A percentile compares a stretch with the other conserved stretches of the same genome.
Evolutionary conservation across 2,888 invertebrate genomes (phyloP).

Genomic region (Zygogramma bicolorata): DNA sequence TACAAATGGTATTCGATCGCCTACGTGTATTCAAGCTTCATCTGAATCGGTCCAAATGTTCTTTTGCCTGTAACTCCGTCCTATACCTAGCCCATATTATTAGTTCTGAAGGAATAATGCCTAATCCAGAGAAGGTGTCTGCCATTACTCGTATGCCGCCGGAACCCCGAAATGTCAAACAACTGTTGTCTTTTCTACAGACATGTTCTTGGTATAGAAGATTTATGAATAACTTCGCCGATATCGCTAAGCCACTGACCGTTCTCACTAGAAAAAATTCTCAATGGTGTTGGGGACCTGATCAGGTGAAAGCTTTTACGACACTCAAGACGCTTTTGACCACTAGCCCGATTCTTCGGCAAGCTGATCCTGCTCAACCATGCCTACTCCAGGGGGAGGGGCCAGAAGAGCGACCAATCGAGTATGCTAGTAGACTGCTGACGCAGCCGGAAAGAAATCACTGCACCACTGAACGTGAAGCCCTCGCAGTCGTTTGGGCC

Average conservation of each 20-base stretch:
- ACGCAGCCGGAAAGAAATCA: slow-evolving; percentile 48
- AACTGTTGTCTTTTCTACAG: slow-evolving; percentile 34
- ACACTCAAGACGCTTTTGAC: slow-evolving; percentile 38
- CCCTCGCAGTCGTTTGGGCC: slow-evolving; percentile 53
- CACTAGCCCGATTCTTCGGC: slow-evolving; percentile 43
- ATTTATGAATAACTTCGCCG: slow-evolving; percentile 1
- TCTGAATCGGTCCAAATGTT: slow-evolving; percentile 46
- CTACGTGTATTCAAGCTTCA: slow-evolving; percentile 37
- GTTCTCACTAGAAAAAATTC: background rate
- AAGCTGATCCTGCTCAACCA: slow-evolving; percentile 34
- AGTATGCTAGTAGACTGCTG: slow-evolving; percentile 52
- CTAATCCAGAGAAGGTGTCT: slow-evolving; percentile 34
- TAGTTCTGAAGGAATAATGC: too few species aligned
- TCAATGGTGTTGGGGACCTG: slow-evolving; percentile 23
- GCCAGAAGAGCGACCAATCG: slow-evolving; percentile 19
- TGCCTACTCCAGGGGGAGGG: slow-evolving; percentile 47
- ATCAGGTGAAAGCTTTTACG: slow-evolving; percentile 31
- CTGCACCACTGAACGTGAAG: slow-evolving; percentile 44
- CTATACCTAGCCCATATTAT: too few species aligned
- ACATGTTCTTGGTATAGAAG: slow-evolving; percentile 33
- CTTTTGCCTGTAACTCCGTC: slow-evolving; percentile 35
- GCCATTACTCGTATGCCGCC: slow-evolving; percentile 38
- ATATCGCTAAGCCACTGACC: background rate
- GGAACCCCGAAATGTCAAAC: slow-evolving; percentile 40
- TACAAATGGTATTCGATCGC: slow-evolving; percentile 3